A percentile compares a stretch with the other conserved stretches of the same genome.
Evolutionary conservation across 2,797 vertebrate species (phyloP).

Genomic region (Neosalanx taihuensis): DNA sequence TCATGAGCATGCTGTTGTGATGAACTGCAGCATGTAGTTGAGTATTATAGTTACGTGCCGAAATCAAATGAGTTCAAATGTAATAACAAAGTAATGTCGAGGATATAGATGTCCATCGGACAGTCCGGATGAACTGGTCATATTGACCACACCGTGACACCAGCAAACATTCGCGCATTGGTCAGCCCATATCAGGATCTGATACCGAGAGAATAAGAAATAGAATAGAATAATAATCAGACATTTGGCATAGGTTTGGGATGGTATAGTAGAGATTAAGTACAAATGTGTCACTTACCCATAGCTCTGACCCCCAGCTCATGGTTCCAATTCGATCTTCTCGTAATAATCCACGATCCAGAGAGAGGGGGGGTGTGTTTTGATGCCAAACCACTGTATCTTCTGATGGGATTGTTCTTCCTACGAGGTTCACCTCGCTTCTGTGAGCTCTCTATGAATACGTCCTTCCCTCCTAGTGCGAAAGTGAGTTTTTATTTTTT

Average conservation of each 20-base stretch:
- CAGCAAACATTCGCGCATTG: background rate
- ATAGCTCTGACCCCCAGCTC: conserved; percentile 83
- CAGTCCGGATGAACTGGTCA: background rate
- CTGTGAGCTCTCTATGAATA: background rate
- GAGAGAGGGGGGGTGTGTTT: conserved; percentile 25
- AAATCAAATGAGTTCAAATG: background rate
- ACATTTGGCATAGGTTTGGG: too few species aligned
- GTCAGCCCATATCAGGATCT: background rate
- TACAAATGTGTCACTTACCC: conserved; percentile 67
- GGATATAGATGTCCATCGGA: background rate
- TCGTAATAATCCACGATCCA: conserved; percentile 74
- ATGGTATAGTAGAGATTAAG: background rate
- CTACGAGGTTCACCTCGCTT: conserved; percentile 16
- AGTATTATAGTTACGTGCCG: too few species aligned
- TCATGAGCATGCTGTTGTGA: background rate
- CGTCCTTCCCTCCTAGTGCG: conserved; percentile 3
- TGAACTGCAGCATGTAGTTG: background rate
- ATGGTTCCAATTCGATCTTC: conserved; percentile 74
- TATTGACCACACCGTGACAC: background rate
- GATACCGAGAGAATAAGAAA: background rate
- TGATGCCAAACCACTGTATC: conserved; percentile 38
- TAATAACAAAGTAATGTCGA: background rate
- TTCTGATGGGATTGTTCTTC: conserved; percentile 18
- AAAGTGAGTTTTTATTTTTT: conserved; percentile 34
- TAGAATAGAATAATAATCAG: background rate